Evolutionary conservation across 2,113 vertebrate genomes (phyloP).

Genomic region (Ancistrus triradiatus): DNA sequence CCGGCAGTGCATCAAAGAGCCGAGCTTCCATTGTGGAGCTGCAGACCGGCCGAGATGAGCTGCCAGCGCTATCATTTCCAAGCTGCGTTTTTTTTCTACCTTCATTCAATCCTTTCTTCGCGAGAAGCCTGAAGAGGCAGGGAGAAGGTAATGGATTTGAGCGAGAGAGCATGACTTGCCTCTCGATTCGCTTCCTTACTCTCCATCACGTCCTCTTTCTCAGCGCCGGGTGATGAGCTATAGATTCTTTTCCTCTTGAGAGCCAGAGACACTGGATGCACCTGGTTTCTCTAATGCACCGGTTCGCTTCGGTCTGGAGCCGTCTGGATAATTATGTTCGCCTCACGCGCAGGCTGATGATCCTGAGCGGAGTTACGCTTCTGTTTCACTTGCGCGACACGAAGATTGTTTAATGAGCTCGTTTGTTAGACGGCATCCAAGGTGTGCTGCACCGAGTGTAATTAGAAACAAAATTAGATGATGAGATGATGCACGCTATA

Average conservation of each 20-base stretch:
- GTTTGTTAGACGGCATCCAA: background rate
- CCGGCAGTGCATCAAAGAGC: conserved; percentile 42
- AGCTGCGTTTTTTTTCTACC: conserved; percentile 8
- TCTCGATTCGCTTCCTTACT: background rate
- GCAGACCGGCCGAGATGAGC: conserved; percentile 19
- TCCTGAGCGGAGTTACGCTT: too few relatives aligned
- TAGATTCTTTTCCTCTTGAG: conserved; percentile 25
- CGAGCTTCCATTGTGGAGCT: background rate
- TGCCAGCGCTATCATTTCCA: conserved; percentile 25
- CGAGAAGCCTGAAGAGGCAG: conserved; percentile 22
- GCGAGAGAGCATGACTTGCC: conserved; percentile 2
- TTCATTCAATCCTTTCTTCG: conserved; percentile 25
- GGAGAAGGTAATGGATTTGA: conserved; percentile 41
- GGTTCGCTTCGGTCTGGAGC: background rate
- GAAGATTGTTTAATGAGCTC: background rate
- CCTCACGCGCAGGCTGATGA: background rate
- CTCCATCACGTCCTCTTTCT: background rate
- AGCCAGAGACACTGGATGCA: conserved; percentile 1
- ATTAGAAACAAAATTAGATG: too few relatives aligned
- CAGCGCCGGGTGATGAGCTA: conserved; percentile 22
- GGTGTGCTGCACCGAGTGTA: background rate
- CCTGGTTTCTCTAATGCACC: conserved; percentile 12
- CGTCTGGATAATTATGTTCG: conserved; percentile 3
- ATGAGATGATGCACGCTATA: too few relatives aligned
- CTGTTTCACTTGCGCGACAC: background rate